Conservation (phyloP, 2,888 invertebrate genomes). For the Diarsia dahlii region DNA sequence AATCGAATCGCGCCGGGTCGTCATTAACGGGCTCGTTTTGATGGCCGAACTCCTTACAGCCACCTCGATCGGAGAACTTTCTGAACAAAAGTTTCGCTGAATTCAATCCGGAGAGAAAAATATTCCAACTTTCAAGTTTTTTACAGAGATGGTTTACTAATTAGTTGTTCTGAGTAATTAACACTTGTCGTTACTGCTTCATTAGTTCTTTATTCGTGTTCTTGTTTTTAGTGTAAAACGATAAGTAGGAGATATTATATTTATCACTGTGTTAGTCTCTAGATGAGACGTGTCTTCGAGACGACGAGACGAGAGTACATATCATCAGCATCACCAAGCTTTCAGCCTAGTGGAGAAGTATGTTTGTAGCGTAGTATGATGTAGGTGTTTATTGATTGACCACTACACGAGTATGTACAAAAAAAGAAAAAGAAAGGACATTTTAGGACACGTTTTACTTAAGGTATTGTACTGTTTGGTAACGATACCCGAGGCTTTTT, state of each 20-base stretch:
- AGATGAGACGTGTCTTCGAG: too few species aligned
- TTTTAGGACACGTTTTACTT: too few species aligned
- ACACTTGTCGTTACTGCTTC: slow-evolving; percentile 1
- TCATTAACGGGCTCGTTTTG: slow-evolving; percentile 50
- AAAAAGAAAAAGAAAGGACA: too few species aligned
- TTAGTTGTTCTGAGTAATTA: slow-evolving; percentile 37
- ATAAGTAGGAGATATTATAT: neutral
- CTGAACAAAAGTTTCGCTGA: slow-evolving; percentile 21
- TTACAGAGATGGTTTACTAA: slow-evolving; percentile 5
- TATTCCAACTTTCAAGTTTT: neutral
- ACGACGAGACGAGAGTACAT: too few species aligned
- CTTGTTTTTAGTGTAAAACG: neutral
- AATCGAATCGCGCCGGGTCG: slow-evolving; percentile 40
- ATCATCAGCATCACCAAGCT: too few species aligned
- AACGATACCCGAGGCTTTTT: neutral
- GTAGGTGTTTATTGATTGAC: too few species aligned
- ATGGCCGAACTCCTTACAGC: slow-evolving; percentile 35
- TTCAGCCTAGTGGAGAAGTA: too few species aligned
- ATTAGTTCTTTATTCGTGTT: neutral
- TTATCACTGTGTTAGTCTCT: too few species aligned
- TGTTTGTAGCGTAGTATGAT: too few species aligned
- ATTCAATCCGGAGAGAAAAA: slow-evolving; percentile 30
- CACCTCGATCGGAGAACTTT: slow-evolving; percentile 22
- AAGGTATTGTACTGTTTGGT: neutral
- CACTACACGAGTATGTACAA: too few species aligned